Conservation (phyloP, 2,113 vertebrate species). For the Sylvia atricapilla region DNA sequence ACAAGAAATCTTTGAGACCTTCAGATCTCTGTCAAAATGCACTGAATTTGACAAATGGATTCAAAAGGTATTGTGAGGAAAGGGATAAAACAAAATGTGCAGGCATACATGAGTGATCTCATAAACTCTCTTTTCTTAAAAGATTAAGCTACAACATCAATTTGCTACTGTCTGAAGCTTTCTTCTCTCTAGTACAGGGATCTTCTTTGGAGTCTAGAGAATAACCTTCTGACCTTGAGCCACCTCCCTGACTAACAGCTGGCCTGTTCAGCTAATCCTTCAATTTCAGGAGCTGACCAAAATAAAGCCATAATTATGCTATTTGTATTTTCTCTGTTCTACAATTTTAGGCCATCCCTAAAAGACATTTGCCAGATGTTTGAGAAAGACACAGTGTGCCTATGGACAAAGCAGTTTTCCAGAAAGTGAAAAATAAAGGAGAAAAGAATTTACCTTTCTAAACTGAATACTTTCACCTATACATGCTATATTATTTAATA, state of each 20-base stretch:
- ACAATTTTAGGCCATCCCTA: conserved; percentile 37
- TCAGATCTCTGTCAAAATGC: background rate
- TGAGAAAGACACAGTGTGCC: background rate
- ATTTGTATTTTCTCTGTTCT: conserved; percentile 28
- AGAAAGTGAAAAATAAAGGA: background rate
- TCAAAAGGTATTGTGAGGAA: background rate
- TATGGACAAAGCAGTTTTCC: background rate
- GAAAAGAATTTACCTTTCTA: background rate
- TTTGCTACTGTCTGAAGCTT: background rate
- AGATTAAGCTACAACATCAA: background rate
- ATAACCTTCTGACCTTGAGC: conserved; percentile 42
- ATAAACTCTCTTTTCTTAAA: background rate
- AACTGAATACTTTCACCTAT: background rate
- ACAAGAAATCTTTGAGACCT: background rate
- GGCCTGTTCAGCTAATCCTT: conserved; percentile 8
- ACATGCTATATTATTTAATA: background rate
- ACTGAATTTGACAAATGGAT: background rate
- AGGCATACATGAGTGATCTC: background rate
- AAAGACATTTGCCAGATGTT: conserved; percentile 17
- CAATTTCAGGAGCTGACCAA: conserved; percentile 33
- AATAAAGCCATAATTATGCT: conserved; percentile 57
- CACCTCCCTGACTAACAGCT: conserved; percentile 43
- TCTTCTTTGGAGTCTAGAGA: conserved; percentile 4
- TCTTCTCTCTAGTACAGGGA: background rate
- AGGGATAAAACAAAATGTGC: background rate